Base-by-base conservation (phyloP, 2,113 vertebrate genomes). In the Dolichallabes microphthalmus region DNA sequence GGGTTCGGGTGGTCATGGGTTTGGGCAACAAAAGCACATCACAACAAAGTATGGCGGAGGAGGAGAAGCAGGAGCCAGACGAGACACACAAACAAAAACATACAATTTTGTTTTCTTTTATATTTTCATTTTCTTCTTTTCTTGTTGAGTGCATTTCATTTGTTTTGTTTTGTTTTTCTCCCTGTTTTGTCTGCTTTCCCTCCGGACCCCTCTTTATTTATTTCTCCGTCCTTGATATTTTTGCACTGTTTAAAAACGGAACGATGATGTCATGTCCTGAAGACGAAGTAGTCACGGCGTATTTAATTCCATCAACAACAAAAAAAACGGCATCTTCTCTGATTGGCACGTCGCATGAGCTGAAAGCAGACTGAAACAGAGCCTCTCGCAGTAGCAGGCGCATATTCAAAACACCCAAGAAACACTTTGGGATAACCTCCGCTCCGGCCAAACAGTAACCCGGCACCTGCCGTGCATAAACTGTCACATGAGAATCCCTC, bases 301-400 rank as follows among this genome's bases (percentile, higher is more conserved):
- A 58, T 57, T 76, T 55, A 76, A 76, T 52, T 52, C 22, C 73
- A 45, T 45, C 45, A 45, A 61, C 20, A 57, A 57, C 17, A 75
- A 52, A n/a, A 55, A 75, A 75, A 52, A 4, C 45, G 14, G 22
- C 20, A 75, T 75, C 15, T 1, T 32, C 75, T 79, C 20, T 14
- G 57, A 79, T 39, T 79, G 55, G 76, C 52, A 90, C 90, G 91
- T 91, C 92, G 91, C 91, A 78, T 86, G 82, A 50, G 86, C 86
- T 90, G 86, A 92, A 92, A 91, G 91, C 89, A 88, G 91, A 91
- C 94, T 91, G 93, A 93, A 92, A 89, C 91, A 88, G 25, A 91
- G 90, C 86, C 88, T 73, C 83, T 87, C 82, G 85, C 91, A 90
- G 88, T 87, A 91, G 86, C 80, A 25, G 87, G 86, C 88, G 91